phyloP scores from a whole-genome alignment of 2,888 invertebrate species.

The Drosophila setosimentum region DNA sequence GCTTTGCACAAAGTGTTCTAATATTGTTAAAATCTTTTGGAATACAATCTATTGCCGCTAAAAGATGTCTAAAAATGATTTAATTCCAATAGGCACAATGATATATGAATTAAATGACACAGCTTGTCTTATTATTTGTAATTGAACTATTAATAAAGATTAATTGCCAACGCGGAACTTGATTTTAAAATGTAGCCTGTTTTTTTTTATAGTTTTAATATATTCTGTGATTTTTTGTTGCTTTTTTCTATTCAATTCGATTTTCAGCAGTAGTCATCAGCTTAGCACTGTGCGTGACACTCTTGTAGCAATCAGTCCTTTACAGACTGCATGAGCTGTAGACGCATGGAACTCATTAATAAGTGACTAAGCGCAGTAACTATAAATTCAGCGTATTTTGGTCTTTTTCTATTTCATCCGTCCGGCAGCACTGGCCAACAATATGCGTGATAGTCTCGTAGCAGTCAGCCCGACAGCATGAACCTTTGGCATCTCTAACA shows the following conservation, averaged over 20 bases:
- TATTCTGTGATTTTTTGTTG: not conserved
- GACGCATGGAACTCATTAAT: not conserved
- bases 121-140: too few relatives aligned
- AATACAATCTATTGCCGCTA: too few relatives aligned
- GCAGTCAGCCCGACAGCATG: constrained; percentile 8
- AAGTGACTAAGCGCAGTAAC: not conserved
- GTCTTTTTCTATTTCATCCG: not conserved
- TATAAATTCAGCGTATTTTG: too few relatives aligned
- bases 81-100: too few relatives aligned
- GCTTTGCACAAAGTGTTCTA: too few relatives aligned
- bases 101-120: too few relatives aligned
- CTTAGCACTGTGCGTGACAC: not conserved
- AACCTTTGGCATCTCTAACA: constrained; percentile 22
- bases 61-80: too few relatives aligned
- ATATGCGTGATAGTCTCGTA: not conserved
- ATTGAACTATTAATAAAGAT: too few relatives aligned
- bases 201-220: not conserved
- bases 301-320: not conserved
- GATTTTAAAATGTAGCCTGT: not conserved
- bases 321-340: not conserved
- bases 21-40: too few relatives aligned
- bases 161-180: too few relatives aligned
- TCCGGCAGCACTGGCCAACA: not conserved
- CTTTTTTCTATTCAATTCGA: not conserved
- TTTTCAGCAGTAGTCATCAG: rapidly evolving